Evolutionary conservation across 2,113 vertebrate genomes (phyloP).

Genomic region (Setophaga coronata): DNA sequence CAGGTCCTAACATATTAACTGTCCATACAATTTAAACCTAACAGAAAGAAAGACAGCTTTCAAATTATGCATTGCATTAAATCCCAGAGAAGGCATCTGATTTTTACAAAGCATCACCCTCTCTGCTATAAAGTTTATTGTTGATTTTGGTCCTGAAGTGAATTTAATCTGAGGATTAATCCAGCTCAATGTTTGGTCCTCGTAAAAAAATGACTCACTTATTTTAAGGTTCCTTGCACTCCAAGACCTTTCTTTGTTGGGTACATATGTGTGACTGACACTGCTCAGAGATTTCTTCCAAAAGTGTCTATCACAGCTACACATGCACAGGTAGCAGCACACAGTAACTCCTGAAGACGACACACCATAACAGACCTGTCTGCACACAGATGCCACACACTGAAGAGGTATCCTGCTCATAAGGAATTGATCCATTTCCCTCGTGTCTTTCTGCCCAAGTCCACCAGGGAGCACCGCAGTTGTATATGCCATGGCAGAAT

Average conservation of each 20-base stretch:
- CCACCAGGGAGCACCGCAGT: neutral
- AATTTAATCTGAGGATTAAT: neutral
- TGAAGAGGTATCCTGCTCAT: neutral
- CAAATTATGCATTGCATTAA: neutral
- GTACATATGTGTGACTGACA: neutral
- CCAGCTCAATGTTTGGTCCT: neutral
- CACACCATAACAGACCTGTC: neutral
- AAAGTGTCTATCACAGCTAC: neutral
- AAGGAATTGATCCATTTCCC: neutral
- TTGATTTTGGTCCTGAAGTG: neutral
- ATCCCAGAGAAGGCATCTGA: neutral
- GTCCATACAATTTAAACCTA: neutral
- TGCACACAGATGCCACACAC: too few species aligned
- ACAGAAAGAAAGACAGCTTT: neutral
- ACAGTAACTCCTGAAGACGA: neutral
- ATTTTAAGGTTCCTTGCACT: neutral
- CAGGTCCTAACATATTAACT: neutral
- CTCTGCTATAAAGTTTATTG: neutral
- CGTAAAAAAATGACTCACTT: neutral
- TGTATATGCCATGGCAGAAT: neutral
- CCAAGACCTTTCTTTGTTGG: neutral
- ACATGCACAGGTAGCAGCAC: neutral
- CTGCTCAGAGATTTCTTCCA: neutral
- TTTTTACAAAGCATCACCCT: neutral
- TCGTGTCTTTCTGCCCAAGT: neutral